Base-by-base conservation (phyloP, 2,888 invertebrate species). In the Trissolcus brochymenae region DNA sequence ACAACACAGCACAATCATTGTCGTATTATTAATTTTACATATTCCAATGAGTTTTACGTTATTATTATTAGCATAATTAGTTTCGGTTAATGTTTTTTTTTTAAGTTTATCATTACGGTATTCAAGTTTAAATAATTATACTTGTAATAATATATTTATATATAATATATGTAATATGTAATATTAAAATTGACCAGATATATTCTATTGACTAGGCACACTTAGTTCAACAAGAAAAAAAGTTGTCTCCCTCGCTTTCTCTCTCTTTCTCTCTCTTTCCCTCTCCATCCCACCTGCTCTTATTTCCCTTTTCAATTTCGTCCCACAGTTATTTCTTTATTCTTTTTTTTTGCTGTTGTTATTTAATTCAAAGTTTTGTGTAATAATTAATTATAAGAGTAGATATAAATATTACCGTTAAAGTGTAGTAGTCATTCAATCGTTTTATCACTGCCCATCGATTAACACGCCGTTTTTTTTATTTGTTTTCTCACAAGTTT, bases 141-240 rank as follows among this genome's bases (percentile, higher is more conserved):
- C 84, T 87, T 82, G 83, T 85, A 85, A 86, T 87, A 85, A 85
- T 86, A 85, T 85, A 82, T 82, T 82, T 81, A 81, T 81, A 75
- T 75, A 68, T 68, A 75, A 75, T 75, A 75, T 81, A 82, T 81
- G 83, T 77, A 81, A 85, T 85, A 83, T 86, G 83, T 86, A 86
- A 87, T 87, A 87, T 87, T 91, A 90, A 90, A 91, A 91, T 91
- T 92, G 91, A 91, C 91, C 90, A 90, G 91, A 91, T 88, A 87
- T 88, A 91, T 90, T 91, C 91, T 91, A 91, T 91, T 91, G 91
- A 92, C 92, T 92, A 92, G 92, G 92, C 92, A 92, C 92, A 92
- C 91, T 91, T 92, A 91, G 90, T 91, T 91, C 89, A 90, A 91
- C 91, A 91, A 91, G 91, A 91, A 91, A 91, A 91, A 91, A 91